Evolutionary conservation across 1,140 invertebrate genomes (phyloP).

Genomic region (Drusus annulatus): DNA sequence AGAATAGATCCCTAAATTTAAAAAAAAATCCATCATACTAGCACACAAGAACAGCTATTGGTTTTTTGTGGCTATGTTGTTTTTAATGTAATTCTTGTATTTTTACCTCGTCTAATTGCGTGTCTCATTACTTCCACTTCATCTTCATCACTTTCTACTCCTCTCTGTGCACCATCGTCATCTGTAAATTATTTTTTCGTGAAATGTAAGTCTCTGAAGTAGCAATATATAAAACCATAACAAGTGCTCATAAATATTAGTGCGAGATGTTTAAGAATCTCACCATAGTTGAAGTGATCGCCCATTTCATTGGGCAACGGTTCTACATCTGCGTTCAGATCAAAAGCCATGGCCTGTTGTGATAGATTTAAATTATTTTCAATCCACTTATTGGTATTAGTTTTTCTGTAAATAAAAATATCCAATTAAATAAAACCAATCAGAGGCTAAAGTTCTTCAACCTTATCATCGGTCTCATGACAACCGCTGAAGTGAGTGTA

Average conservation of each 20-base stretch:
- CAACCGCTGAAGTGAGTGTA: too few relatives aligned
- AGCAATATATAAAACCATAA: too few relatives aligned
- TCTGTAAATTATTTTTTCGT: slow-evolving; percentile 62
- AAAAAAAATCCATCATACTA: too few relatives aligned
- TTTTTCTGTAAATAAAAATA: slow-evolving; percentile 48
- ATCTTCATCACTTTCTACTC: slow-evolving; percentile 67
- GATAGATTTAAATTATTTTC: slow-evolving; percentile 69
- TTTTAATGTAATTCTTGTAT: not conserved
- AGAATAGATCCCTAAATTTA: too few relatives aligned
- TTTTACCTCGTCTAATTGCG: slow-evolving; percentile 59
- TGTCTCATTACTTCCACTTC: slow-evolving; percentile 66
- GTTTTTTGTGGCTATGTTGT: too few relatives aligned
- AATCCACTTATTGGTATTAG: slow-evolving; percentile 64
- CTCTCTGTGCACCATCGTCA: slow-evolving; percentile 64
- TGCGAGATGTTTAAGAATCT: not conserved
- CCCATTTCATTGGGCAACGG: slow-evolving; percentile 68
- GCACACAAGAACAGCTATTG: too few relatives aligned
- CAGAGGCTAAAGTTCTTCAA: slow-evolving; percentile 10
- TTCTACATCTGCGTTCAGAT: slow-evolving; percentile 70
- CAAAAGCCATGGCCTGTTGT: slow-evolving; percentile 69
- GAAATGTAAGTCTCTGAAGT: not conserved
- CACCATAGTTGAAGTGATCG: slow-evolving; percentile 49
- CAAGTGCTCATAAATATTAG: not conserved
- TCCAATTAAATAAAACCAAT: slow-evolving; percentile 47
- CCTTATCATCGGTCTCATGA: too few relatives aligned